Evolutionary conservation across 2,113 vertebrate species (phyloP), one percentile per base, ranked within the genome.

Genomic region (Herpetotheres cachinnans): DNA sequence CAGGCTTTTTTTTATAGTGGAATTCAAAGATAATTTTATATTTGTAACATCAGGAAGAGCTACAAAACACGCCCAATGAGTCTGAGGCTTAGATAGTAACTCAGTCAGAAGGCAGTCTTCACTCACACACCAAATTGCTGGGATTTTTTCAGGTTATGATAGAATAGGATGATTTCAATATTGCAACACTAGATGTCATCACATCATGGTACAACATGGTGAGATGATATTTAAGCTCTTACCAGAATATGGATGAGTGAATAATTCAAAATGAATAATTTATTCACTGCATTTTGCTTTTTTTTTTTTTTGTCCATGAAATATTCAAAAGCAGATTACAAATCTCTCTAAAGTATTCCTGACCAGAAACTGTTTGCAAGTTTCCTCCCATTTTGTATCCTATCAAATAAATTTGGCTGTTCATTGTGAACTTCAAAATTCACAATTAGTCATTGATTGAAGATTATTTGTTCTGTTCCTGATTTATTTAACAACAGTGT

Each of bases 131-230:
- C 29, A 81, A 56, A 92, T 54, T 73, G 15, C 11, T n/a, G 22
- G 4, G 7, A 55, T 77, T 83, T 88, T 85, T 96, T 88, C 50
- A 59, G 30, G 20, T 85, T 82, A 54, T 81, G 46, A 69, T 54
- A 83, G 24, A 92, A 80, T 29, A 92, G 69, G 36, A 86, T 88
- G 59, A 81, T 93, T 96, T 89, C 93, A 96, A 83, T 96, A 80
- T 61, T 96, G 47, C 18, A 97, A 97, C 97, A 97, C 97, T 97
- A 96, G 97, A 93, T 96, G 97, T 97, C 97, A 97, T 97, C 96
- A 93, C 93, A 95, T 87, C 93, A 96, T 97, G 95, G 59, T 86
- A 83, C 93, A 96, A 86, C 74, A 86, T 94, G 79, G 38, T 86
- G 47, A 94, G 93, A 58, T 36, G n/a, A 86, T 86, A 89, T 83